Evolutionary conservation across 2,888 invertebrate species (phyloP), one percentile per base, ranked within the genome.

Genomic region (Stenodema calcarata): DNA sequence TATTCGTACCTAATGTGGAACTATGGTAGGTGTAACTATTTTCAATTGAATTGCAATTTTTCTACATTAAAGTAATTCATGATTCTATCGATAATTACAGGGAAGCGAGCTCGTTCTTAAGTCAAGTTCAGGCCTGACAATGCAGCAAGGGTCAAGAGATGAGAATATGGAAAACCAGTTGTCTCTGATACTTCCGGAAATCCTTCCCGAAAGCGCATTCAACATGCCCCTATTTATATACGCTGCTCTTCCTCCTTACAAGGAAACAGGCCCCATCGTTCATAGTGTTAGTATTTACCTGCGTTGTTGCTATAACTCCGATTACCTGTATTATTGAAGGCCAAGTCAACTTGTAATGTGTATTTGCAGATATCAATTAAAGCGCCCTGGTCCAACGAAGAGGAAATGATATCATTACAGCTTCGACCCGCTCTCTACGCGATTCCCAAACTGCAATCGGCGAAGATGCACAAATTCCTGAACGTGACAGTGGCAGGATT

Each of bases 341-440:
- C n/a, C n/a, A n/a, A n/a, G n/a, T n/a, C n/a, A 35, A 35, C 35
- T 4, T 35, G 35, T 35, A 4, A 35, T 79, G 9, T 2, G 6
- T 79, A 18, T n/a, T 70, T 44, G 42, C 44, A 88, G 88, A 73
- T 88, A 30, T 86, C 83, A 44, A 81, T 88, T 18, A 86, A 86
- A 44, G 78, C 86, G 90, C 96, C 96, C 0, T 97, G 97, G 96
- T 94, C 94, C 89, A 92, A 93, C 1, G 93, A 94, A 87, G 94
- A 95, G 42, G 93, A 94, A n/a, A 94, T 94, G 88, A 95, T 97
- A 73, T 93, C 94, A 0, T 92, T 98, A 6, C 94, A 95, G 90
- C 97, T 98, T 92, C 93, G 95, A 11, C 95, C 97, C 0, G 98
- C 98, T 0, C 94, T 98, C 91, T 93, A 94, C 89, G 94, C 96